A percentile compares a stretch with the other conserved stretches of the same genome.
Evolutionary conservation across 2,797 vertebrate species (phyloP).

Genomic region (Gallinago stenura): DNA sequence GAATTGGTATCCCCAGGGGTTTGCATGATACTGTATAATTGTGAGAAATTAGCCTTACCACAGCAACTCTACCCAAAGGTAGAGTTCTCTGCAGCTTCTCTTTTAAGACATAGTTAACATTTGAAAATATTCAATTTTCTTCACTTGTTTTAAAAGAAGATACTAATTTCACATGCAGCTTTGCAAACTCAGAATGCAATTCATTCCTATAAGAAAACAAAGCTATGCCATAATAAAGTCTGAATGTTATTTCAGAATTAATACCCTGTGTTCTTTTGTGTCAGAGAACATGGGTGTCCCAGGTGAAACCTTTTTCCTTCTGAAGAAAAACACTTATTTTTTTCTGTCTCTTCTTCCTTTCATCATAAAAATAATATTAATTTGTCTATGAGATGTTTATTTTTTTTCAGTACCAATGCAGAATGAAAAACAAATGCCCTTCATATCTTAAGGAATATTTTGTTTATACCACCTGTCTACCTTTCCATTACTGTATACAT

Average conservation of each 20-base stretch:
- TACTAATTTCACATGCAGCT: not conserved
- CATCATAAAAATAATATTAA: not conserved
- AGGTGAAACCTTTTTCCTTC: not conserved
- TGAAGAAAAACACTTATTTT: not conserved
- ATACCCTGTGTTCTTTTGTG: not conserved
- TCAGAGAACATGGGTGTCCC: not conserved
- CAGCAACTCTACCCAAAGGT: conserved; percentile 26
- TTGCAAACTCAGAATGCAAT: conserved; percentile 14
- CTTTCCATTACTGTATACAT: conserved; percentile 26
- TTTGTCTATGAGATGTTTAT: not conserved
- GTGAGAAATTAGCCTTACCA: conserved; percentile 3
- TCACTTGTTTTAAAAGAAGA: not conserved
- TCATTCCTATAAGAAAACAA: not conserved
- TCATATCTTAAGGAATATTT: not conserved
- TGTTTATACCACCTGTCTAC: conserved; percentile 39
- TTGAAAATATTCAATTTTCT: conserved; percentile 31
- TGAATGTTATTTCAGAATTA: conserved; percentile 39
- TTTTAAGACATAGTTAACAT: not conserved
- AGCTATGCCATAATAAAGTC: not conserved
- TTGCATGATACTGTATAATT: conserved; percentile 45
- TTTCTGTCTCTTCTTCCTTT: not conserved
- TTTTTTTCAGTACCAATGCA: not conserved
- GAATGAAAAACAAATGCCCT: conserved; percentile 53
- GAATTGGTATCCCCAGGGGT: conserved; percentile 17
- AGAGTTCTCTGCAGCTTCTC: not conserved